These are phyloP conservation scores for Corythornis madagascariensis DNA, from an alignment of 2,113 vertebrate genomes.

Conservation along the genomic window DNA sequence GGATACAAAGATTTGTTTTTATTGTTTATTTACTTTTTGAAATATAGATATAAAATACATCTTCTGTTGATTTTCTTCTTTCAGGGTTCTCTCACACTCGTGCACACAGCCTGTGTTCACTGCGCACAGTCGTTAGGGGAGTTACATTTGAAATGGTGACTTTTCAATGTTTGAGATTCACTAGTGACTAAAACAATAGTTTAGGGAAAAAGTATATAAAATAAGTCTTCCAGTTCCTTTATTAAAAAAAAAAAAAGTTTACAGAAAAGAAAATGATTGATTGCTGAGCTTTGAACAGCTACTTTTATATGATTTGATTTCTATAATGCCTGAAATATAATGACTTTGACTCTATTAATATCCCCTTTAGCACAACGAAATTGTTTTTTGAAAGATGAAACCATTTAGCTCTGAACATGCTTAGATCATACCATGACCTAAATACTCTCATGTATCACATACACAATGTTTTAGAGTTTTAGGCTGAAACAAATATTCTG, in stretches of 20 bases:
- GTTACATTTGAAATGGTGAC: not conserved
- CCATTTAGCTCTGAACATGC: conserved; percentile 18
- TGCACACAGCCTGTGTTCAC: not conserved
- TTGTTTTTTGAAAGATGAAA: conserved; percentile 51
- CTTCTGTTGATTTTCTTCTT: not conserved
- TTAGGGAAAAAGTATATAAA: not conserved
- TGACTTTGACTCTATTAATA: conserved; percentile 48
- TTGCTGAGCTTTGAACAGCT: conserved; percentile 43
- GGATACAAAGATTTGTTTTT: not conserved
- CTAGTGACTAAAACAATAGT: not conserved
- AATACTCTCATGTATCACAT: not conserved
- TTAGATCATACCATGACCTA: conserved; percentile 36
- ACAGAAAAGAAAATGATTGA: conserved; percentile 14
- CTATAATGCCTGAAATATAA: conserved; percentile 22
- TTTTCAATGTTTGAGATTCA: not conserved
- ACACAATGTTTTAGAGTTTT: conserved; percentile 21
- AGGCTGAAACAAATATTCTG: conserved; percentile 23
- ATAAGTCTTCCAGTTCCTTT: not conserved
- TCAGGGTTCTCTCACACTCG: not conserved
- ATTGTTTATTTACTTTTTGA: not conserved
- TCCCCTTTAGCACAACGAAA: conserved; percentile 22
- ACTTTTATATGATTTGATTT: conserved; percentile 30
- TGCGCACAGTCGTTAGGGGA: not conserved
- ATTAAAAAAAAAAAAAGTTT: not conserved
- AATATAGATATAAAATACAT: not conserved